phyloP scores from a whole-genome alignment of 2,888 invertebrate genomes.

The Bruchidius siliquastri region DNA sequence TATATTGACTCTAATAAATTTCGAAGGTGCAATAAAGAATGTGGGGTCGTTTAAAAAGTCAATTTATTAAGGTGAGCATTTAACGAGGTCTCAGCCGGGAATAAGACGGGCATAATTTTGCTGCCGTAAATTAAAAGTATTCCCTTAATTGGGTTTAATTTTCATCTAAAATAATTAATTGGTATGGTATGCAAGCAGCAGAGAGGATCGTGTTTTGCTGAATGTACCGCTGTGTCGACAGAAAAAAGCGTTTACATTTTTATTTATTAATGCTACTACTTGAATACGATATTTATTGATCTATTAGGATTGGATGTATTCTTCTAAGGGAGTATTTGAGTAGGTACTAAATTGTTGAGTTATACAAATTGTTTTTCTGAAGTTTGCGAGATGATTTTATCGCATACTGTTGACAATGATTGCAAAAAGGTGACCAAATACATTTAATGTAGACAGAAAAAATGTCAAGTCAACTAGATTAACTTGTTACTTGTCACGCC shows the following conservation, averaged over 20 bases:
- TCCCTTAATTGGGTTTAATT: conserved; percentile 16
- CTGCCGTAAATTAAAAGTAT: conserved; percentile 17
- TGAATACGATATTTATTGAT: no score
- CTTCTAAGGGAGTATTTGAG: no score
- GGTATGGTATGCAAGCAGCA: not conserved
- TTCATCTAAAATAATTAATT: conserved; percentile 12
- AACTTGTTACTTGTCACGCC: no score
- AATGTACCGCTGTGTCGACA: not conserved
- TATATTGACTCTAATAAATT: conserved; percentile 22
- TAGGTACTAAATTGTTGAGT: no score
- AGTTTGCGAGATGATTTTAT: no score
- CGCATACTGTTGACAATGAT: no score
- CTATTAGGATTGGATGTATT: no score
- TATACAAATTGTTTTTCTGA: no score
- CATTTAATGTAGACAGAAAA: no score
- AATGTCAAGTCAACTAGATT: no score
- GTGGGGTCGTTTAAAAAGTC: conserved; percentile 23
- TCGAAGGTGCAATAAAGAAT: conserved; percentile 24
- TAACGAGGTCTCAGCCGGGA: conserved; percentile 20
- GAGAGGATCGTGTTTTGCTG: not conserved
- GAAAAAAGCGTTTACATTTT: not conserved
- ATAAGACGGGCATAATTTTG: conserved; percentile 16
- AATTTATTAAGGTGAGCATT: conserved; percentile 16
- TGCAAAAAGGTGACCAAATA: no score
- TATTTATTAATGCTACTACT: no score